These are phyloP conservation scores for Misgurnus mizolepis DNA, from an alignment of 2,113 vertebrate species.

Conservation along the genomic window DNA sequence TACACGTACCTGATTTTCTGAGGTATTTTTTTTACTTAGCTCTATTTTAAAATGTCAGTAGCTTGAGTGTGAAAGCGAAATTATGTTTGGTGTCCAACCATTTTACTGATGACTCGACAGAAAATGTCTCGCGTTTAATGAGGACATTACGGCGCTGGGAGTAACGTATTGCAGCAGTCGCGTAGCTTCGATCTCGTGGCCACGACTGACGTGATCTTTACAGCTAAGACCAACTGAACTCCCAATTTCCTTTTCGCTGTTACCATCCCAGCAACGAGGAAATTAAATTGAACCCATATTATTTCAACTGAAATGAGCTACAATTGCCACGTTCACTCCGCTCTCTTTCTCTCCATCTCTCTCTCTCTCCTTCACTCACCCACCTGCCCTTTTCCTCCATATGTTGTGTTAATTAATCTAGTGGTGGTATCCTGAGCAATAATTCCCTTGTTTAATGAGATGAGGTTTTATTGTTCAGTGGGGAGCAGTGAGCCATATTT, in stretches of 20 bases:
- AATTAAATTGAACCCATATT: slow-evolving; percentile 35
- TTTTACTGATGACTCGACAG: background rate
- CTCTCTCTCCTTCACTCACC: slow-evolving; percentile 10
- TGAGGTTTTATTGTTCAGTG: slow-evolving; percentile 37
- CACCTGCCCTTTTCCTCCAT: slow-evolving; percentile 28
- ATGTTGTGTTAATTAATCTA: slow-evolving; percentile 28
- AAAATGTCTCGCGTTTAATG: slow-evolving; percentile 19
- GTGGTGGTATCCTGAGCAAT: slow-evolving; percentile 21
- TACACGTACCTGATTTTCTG: too few relatives aligned
- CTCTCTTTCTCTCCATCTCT: background rate
- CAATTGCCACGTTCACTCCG: slow-evolving; percentile 3
- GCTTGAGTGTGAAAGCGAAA: background rate
- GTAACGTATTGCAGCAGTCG: background rate
- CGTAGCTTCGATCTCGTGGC: background rate
- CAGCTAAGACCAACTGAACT: slow-evolving; percentile 7
- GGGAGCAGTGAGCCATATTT: slow-evolving; percentile 28
- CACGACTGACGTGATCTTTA: slow-evolving; percentile 5
- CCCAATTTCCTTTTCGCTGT: slow-evolving; percentile 32
- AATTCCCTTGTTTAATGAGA: slow-evolving; percentile 41
- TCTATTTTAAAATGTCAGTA: background rate
- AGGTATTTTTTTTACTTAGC: too few relatives aligned
- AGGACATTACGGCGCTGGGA: background rate
- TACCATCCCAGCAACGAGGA: slow-evolving; percentile 2
- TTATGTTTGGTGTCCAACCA: background rate
- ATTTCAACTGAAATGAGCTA: slow-evolving; percentile 26